Evolutionary conservation across 1,140 invertebrate genomes (phyloP), one percentile per base, ranked within the genome.

Genomic region (Dinoponera quadriceps): DNA sequence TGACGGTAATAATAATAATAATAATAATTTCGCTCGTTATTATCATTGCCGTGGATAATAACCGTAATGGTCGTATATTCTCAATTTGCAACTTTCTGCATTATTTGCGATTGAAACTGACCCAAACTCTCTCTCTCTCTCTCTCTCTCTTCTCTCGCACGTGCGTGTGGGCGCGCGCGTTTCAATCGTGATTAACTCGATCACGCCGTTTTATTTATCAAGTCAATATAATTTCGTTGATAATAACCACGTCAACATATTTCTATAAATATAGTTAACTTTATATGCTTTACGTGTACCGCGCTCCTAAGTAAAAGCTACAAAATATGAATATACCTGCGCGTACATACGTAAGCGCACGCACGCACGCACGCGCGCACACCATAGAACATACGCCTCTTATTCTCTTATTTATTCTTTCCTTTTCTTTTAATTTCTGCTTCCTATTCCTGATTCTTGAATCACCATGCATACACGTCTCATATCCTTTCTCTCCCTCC

Each of bases 211-310:
- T 48, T 62, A 66, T 77, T 72, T 74, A n/a, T 89, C 80, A 82
- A 87, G 90, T 87, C 74, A 48, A 91, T 91, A 89, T 90, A 87
- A 88, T 82, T 82, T 88, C 59, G 59, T 91, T 82, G 74, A 60
- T 83, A 89, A 88, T 88, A 80, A 88, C 85, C 85, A 63, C 84
- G 87, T 93, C 88, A 91, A 93, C 90, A 89, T 92, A 93, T 91
- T 82, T 92, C 90, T 94, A 94, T 93, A 93, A 93, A 94, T 94
- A 94, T 94, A 94, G 91, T 93, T 93, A 94, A 94, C 92, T 92
- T 92, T 88, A 88, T 72, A 77, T 48, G 65, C 85, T 87, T 65
- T 80, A 49, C 68, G 66, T 82, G 80, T 77, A 85, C 77, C 65
- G 84, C 84, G 63, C 71, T 88, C 82, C 91, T 90, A 91, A 90